Base-by-base conservation (phyloP, 2,113 vertebrate species). In the Tachysurus vachellii region DNA sequence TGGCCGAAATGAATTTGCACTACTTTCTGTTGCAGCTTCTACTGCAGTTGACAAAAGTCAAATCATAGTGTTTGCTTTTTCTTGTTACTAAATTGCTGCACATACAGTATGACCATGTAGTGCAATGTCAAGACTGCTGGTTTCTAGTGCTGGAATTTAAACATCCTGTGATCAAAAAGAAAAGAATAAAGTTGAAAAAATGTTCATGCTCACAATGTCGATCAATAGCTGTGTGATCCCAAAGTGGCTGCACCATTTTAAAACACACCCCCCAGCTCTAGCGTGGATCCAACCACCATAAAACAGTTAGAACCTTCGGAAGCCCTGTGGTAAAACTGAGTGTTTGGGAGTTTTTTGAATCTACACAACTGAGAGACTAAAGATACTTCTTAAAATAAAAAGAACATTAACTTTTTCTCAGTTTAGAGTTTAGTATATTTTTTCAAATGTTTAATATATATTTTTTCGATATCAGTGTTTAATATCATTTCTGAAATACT, bases 161-260 rank as follows among this genome's bases (percentile, higher is more conserved):
- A 1, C 4, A 17, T 16, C 13, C 75, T 79, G 50, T 79, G 50
- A 56, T 54, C 26, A 54, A 53, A 79, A 56, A 28, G 36, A 36
- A 36, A 36, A 36, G 2, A 36, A 36, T 36, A 6, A 3, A 28
- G n/a, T 21, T 21, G 9, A 80, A 53, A 36, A 79, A 54, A 28
- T 26, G 75, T 54, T 19, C 50, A 80, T 10, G 9, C 7, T 19
- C 26, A 28, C 9, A 1, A 80, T 10, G 9, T 77, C 14, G 23
- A 53, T 77, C 73, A 53, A 77, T 14, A 80, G 76, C 50, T 2
- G 31, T 31, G 28, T 80, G 53, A 42, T 14, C 79, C 28, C 31
- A 80, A 59, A 36, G 17, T 80, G 28, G 36, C 53, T 56, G 56
- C 79, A 80, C 17, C 54, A 59, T 80, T 80, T 54, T 17, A 79